phyloP scores from a whole-genome alignment of 2,888 invertebrate genomes.

The Coleophora flavipennella region DNA sequence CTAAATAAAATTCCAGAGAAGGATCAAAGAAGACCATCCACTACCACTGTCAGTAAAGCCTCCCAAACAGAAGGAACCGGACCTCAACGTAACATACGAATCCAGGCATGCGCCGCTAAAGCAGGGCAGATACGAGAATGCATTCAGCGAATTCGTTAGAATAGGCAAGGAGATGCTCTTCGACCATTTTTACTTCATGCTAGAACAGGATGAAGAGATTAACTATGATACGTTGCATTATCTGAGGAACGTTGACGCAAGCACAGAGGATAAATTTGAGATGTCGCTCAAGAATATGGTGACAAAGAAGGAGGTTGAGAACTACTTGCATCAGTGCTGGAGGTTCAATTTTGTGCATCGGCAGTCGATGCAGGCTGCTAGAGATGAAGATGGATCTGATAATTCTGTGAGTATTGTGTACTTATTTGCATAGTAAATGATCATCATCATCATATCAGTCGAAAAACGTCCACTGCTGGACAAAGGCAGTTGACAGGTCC shows the following conservation, averaged over 20 bases:
- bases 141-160: constrained; percentile 52
- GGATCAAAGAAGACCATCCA: constrained; percentile 44
- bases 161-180: constrained; percentile 53
- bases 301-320: constrained; percentile 52
- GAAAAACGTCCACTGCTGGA: too few species aligned
- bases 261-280: constrained; percentile 57
- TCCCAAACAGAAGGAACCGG: constrained; percentile 34
- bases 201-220: constrained; percentile 24
- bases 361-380: constrained; percentile 14
- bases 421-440: constrained; percentile 1
- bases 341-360: constrained; percentile 46
- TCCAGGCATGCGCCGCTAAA: constrained; percentile 40
- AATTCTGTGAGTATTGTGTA: constrained; percentile 28
- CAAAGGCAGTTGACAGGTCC: too few species aligned
- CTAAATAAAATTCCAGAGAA: constrained; percentile 39
- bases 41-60: constrained; percentile 44
- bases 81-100: constrained; percentile 49
- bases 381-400: constrained; percentile 28
- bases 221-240: constrained; percentile 40
- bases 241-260: constrained; percentile 43
- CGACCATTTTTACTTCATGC: constrained; percentile 35
- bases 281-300: constrained; percentile 37
- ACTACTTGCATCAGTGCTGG: constrained; percentile 58
- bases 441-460: too few species aligned
- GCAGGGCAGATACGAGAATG: constrained; percentile 45